Percentiles rank a stretch among this genome's conserved stretches.
Conservation (phyloP, 2,888 invertebrate genomes). For the Parascotia fuliginaria region DNA sequence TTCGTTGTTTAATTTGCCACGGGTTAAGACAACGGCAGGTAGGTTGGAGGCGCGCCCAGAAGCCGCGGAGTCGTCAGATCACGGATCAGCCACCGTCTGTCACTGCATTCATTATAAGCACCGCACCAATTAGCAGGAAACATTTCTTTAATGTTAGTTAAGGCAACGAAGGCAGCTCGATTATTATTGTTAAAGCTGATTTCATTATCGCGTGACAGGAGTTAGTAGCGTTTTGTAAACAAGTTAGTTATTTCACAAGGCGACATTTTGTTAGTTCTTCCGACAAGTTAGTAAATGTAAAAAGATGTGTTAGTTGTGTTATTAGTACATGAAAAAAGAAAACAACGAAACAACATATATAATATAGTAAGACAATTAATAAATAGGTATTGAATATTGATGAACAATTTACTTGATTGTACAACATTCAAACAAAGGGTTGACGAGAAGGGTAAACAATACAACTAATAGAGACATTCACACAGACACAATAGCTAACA, state of each 20-base stretch:
- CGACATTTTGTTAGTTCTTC: constrained; percentile 18
- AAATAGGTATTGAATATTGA: constrained; percentile 19
- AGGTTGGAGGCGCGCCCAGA: constrained; percentile 75
- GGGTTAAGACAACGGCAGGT: constrained; percentile 48
- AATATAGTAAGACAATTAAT: constrained; percentile 18
- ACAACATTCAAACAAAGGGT: constrained; percentile 26
- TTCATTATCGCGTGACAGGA: constrained; percentile 5
- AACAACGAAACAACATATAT: constrained; percentile 8
- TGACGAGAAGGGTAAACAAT: constrained; percentile 41
- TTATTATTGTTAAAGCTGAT: constrained; percentile 18
- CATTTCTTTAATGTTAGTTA: constrained; percentile 5
- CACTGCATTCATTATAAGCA: constrained; percentile 60
- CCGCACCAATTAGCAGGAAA: constrained; percentile 7
- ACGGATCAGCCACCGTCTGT: constrained; percentile 67
- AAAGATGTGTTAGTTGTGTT: constrained; percentile 14
- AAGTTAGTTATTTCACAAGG: constrained; percentile 24
- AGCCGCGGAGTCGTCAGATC: constrained; percentile 57
- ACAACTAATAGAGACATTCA: constrained; percentile 52
- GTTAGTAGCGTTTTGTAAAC: constrained; percentile 15
- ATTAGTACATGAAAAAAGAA: constrained; percentile 26
- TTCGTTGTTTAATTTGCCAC: constrained; percentile 9
- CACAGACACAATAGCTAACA: constrained; percentile 53
- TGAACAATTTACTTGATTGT: constrained; percentile 27
- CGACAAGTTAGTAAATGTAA: constrained; percentile 32
- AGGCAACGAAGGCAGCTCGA: constrained; percentile 19